A percentile compares a stretch with the other conserved stretches of the same genome.
Conservation (phyloP, 2,113 vertebrate genomes). For the Trichomycterus rosablanca region DNA sequence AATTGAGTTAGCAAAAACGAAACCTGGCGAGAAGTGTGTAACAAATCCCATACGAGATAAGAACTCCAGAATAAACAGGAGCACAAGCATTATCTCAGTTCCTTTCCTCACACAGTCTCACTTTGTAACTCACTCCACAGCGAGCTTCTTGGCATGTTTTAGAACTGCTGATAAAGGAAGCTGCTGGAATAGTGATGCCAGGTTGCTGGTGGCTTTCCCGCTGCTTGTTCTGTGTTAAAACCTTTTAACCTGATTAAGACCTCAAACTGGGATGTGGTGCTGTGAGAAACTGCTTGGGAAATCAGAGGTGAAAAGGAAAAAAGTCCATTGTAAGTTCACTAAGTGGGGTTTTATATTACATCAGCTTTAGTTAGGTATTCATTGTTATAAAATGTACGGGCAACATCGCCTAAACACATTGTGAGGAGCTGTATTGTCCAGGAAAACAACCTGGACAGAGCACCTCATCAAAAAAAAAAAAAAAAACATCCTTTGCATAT, state of each 20-base stretch:
- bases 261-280: conserved; percentile 30
- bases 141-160: conserved; percentile 26
- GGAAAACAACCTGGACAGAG: too few species aligned
- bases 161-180: conserved; percentile 26
- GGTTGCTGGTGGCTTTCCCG: conserved; percentile 25
- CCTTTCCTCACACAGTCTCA: conserved; percentile 20
- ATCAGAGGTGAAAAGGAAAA: too few species aligned
- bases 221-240: conserved; percentile 10
- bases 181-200: conserved; percentile 23
- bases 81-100: conserved; percentile 32
- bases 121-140: conserved; percentile 17
- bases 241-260: conserved; percentile 35
- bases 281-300: conserved; percentile 13
- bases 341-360: too few species aligned
- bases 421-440: too few species aligned
- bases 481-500: too few species aligned
- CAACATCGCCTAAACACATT: too few species aligned
- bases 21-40: conserved; percentile 28
- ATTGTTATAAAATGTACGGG: too few species aligned
- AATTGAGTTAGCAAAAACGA: conserved; percentile 18
- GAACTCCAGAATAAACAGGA: conserved; percentile 13
- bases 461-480: too few species aligned
- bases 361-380: too few species aligned
- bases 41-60: conserved; percentile 34
- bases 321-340: too few species aligned